Percentiles rank a stretch among this genome's conserved stretches.
Conservation (phyloP, 2,113 vertebrate species). For the Carassius carassius region DNA sequence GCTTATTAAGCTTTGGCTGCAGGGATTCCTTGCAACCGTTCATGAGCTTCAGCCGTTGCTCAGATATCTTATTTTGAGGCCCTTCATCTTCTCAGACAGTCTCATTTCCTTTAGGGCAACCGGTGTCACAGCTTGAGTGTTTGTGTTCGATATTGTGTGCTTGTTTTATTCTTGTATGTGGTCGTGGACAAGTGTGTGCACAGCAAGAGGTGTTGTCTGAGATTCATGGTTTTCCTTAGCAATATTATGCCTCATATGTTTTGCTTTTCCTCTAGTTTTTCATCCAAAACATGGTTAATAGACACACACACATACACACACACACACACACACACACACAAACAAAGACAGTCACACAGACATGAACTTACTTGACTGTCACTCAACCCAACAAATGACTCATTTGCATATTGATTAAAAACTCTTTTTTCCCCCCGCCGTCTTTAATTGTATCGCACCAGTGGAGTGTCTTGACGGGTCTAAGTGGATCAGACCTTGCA, state of each 20-base stretch:
- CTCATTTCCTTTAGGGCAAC: slow-evolving; percentile 21
- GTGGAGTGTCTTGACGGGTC: slow-evolving; percentile 13
- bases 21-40: background rate
- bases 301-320: background rate
- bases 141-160: background rate
- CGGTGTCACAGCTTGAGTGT: background rate
- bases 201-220: background rate
- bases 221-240: background rate
- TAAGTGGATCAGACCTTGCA: slow-evolving; percentile 9
- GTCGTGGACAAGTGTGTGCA: background rate
- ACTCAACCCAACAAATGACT: slow-evolving; percentile 30
- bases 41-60: background rate
- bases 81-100: background rate
- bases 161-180: background rate
- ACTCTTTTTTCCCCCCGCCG: slow-evolving; percentile 15
- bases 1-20: slow-evolving; percentile 1
- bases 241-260: background rate
- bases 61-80: background rate
- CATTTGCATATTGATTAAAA: slow-evolving; percentile 52
- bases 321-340: background rate
- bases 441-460: slow-evolving; percentile 26
- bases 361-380: slow-evolving; percentile 5
- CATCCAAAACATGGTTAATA: background rate
- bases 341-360: background rate
- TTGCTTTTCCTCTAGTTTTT: background rate